phyloP scores from a whole-genome alignment of 1,140 invertebrate species.

The Paraescarpia echinospica region DNA sequence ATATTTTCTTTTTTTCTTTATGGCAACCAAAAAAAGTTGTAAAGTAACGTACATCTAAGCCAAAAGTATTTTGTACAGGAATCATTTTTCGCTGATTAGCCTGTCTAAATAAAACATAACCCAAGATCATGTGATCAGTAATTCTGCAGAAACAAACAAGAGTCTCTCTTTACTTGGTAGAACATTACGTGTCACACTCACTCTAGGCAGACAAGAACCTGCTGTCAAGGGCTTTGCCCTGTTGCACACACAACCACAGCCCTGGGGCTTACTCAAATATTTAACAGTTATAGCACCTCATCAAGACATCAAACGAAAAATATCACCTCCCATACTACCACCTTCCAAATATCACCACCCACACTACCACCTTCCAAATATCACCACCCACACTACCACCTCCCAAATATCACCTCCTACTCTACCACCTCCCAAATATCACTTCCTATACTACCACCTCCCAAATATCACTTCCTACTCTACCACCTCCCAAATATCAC shows the following conservation, averaged over 20 bases:
- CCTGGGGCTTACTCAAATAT: not conserved
- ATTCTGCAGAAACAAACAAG: not conserved
- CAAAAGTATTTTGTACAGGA: not conserved
- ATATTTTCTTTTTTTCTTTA: not conserved
- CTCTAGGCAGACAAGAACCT: not conserved
- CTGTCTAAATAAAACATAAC: not conserved
- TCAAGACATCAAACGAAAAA: not conserved
- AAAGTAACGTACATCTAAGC: too few relatives aligned
- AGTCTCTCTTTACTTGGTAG: not conserved
- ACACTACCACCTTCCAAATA: not conserved
- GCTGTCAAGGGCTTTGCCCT: not conserved
- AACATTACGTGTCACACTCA: not conserved
- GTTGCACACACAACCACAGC: not conserved
- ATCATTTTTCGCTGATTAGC: not conserved
- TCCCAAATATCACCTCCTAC: not conserved
- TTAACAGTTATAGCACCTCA: not conserved
- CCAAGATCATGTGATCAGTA: not conserved
- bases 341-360: not conserved
- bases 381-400: not conserved
- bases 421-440: not conserved
- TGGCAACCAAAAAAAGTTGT: not conserved
- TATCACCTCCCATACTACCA: not conserved
- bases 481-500: too few relatives aligned
- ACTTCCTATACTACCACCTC: too few relatives aligned
- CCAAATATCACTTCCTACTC: too few relatives aligned